These are phyloP conservation scores for Trematocara caparti DNA, from an alignment of 2,797 vertebrate species.

Conservation along the genomic window DNA sequence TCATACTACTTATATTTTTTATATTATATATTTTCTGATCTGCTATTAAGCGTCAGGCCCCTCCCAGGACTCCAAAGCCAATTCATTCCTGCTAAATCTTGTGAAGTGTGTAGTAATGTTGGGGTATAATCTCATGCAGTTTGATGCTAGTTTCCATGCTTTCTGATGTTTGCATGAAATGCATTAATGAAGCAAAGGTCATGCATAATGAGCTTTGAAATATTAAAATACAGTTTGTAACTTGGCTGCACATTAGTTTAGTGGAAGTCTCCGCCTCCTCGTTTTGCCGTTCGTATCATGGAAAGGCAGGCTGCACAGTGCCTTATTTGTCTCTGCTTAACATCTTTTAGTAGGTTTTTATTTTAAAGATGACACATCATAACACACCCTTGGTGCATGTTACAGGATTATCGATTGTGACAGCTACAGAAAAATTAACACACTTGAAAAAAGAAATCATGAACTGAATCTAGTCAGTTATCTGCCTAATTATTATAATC, in stretches of 20 bases:
- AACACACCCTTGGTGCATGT: not conserved
- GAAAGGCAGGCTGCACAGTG: not conserved
- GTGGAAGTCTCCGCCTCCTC: not conserved
- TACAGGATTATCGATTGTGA: not conserved
- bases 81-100: not conserved
- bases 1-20: not conserved
- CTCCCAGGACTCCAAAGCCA: not conserved
- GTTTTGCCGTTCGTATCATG: not conserved
- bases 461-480: not conserved
- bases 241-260: not conserved
- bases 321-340: not conserved
- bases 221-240: not conserved
- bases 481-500: not conserved
- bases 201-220: not conserved
- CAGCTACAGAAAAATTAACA: not conserved
- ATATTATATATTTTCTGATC: not conserved
- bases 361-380: not conserved
- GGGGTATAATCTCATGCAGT: not conserved
- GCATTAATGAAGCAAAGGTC: not conserved
- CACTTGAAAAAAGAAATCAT: not conserved
- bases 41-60: not conserved
- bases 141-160: not conserved
- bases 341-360: not conserved
- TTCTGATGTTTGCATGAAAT: not conserved
- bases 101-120: not conserved